Evolutionary conservation across 2,797 vertebrate genomes (phyloP), one percentile per base, ranked within the genome.

Genomic region (Rhinella marina): DNA sequence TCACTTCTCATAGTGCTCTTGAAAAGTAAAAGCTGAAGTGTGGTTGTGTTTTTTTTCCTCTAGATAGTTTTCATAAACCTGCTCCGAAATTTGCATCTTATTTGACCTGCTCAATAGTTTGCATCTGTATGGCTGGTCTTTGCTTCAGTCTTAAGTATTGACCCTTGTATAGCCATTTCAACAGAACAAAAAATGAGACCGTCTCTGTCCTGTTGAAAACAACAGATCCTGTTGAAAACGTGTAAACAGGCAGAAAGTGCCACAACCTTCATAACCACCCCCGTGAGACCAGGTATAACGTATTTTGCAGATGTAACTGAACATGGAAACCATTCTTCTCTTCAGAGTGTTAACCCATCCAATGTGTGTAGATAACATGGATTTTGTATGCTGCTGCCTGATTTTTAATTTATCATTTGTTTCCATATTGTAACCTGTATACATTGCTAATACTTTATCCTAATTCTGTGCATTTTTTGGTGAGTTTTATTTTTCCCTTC

Each of bases 401-500:
- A 48, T 62, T 81, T 72, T 57, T 72, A 14, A 70, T 72, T 72
- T 56, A 19, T 56, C 21, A 21, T 25, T 68, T 82, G 41, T 82
- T 27, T 56, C 48, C 50, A 32, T 32, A 56, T 83, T 83, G 5
- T 70, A 72, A 56, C 29, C 25, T 70, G 21, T 25, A 56, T 83
- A 19, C 29, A 17, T 72, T 72, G 81, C 48, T 66, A 83, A 57
- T 17, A 48, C 29, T 41, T 83, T 66, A 25, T 83, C 29, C 57
- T 41, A 32, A 52, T 32, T 83, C 14, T 70, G 17, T 82, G 64
- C 70, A n/a, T 68, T 82, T 82, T 68, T 82, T 17, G 66, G 41
- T 72, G 48, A 52, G 23, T 75, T 66, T 88, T 85, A 23, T 79
- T 64, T 79, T 86, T 57, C 86, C 78, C n/a, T 61, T 90, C 75